Evolutionary conservation across 2,888 invertebrate species (phyloP), one percentile per base, ranked within the genome.

Genomic region (Magallana nippona): DNA sequence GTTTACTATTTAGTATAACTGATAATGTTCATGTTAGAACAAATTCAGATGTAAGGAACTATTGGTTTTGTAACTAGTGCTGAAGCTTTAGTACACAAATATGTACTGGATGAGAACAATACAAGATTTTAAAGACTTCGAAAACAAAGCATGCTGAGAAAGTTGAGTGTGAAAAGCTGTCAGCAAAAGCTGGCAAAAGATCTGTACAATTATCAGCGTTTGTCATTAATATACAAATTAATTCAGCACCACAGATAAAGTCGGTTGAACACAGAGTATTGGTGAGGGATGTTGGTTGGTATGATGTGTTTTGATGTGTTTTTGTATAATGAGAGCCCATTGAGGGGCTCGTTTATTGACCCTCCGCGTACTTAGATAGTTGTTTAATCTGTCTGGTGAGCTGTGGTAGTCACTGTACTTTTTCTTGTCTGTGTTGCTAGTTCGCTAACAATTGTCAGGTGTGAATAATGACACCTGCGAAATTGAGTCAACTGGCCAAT

Each of bases 141-240:
- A 15, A 22, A 27, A 22, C 22, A 27, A 71, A 32, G 11, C 15
- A 13, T 27, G 22, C 13, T 15, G 27, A 71, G 15, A 11, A 27
- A 5, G 15, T 15, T 27, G 32, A 71, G 13, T 27, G 27, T 71
- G 32, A 27, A 27, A 71, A 71, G 27, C 27, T 71, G 71, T 71
- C 71, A 15, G 2, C 10, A 32, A 8, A 71, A 27, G 71, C 71
- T 27, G 13, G 71, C 27, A 32, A 71, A 11, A 32, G 27, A 22
- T 44, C 22, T 71, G 71, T 22, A 71, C 27, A 71, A 27, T 71
- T 71, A 71, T 71, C 71, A 71, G 32, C 15, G 13, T 27, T 71
- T 71, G 27, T 71, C 71, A 71, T 71, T 71, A 22, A 22, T 71
- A 71, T 71, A 71, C 71, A 71, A 71, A 71, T 71, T 71, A 71